Base-by-base conservation (phyloP, 2,888 invertebrate genomes). In the Ichneumon xanthorius region DNA sequence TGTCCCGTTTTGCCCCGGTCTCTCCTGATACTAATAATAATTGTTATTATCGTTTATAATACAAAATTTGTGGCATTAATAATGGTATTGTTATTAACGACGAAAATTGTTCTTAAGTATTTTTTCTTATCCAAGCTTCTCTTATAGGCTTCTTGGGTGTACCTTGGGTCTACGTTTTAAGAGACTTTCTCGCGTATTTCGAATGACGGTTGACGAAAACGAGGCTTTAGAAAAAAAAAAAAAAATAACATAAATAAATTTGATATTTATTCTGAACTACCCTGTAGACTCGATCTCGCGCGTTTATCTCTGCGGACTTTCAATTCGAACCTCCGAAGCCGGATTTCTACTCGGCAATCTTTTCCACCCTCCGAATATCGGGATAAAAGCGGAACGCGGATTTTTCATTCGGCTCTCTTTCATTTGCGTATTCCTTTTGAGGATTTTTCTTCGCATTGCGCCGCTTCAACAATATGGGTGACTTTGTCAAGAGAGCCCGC, bases 361-460 rank as follows among this genome's bases (percentile, higher is more conserved):
- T 63, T 63, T 63, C 33, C 30, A 63, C 63, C 63, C 63, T n/a
- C n/a, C 63, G 30, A n/a, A 30, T 63, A 63, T 30, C 63, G 30
- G 30, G 16, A 33, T 30, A 30, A 63, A 33, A 6, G 33, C 45
- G 30, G n/a, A 63, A 33, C 16, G 33, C 63, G 63, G 14, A 63
- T 33, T 50, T 45, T 58, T 72, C 22, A 22, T 61, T 26, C 63
- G 9, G 4, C 26, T 63, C 63, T 30, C 30, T 11, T 50, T 70
- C 30, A 7, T 70, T 30, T 9, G 22, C 58, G 22, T 72, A 58
- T 48, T 26, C 30, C 30, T 19, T 40, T 67, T 22, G 37, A 37
- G 9, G 37, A 22, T 68, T 68, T 45, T 14, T 48, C 26, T 37
- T 68, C n/a, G 9, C 58, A 11, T 58, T 22, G 58, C 26, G 14